Percentiles rank a stretch among this genome's conserved stretches.
These are phyloP conservation scores for Patiria pectinifera DNA, from an alignment of 53 echinoderm and acorn worm genomes.

Conservation along the genomic window DNA sequence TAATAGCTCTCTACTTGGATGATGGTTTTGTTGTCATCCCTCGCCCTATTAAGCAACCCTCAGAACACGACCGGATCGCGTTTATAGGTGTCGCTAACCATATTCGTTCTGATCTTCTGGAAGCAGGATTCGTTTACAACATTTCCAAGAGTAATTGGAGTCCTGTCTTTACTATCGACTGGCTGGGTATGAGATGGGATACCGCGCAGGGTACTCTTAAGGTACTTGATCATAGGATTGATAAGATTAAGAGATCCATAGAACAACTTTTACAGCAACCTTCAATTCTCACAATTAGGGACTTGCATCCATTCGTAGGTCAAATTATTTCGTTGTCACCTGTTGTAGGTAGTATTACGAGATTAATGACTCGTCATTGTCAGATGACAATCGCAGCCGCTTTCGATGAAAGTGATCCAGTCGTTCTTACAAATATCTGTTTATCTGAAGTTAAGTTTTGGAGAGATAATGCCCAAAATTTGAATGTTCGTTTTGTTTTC, in stretches of 20 bases:
- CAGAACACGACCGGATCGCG: background rate
- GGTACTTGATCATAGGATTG: background rate
- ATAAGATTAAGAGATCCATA: conserved; percentile 4
- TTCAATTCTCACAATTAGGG: background rate
- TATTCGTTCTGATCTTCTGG: conserved; percentile 1
- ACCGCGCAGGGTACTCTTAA: conserved; percentile 12
- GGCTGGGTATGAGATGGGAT: conserved; percentile 44
- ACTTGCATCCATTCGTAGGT: conserved; percentile 43
- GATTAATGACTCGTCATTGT: conserved; percentile 36
- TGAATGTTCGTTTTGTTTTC: conserved; percentile 27
- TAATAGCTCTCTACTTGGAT: conserved; percentile 33
- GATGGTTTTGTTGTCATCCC: conserved; percentile 26
- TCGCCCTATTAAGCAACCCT: background rate
- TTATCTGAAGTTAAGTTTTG: conserved; percentile 40
- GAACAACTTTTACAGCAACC: background rate
- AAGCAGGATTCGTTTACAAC: conserved; percentile 33
- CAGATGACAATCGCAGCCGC: conserved; percentile 16
- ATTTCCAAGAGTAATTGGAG: conserved; percentile 18
- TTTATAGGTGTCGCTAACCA: background rate
- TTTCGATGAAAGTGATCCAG: conserved; percentile 18
- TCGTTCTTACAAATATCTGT: background rate
- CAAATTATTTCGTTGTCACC: conserved; percentile 42
- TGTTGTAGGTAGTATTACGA: conserved; percentile 35
- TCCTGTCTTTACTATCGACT: background rate
- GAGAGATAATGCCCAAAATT: conserved; percentile 22